These are phyloP conservation scores for Nomada flava DNA, from an alignment of 2,888 invertebrate genomes.

Conservation along the genomic window DNA sequence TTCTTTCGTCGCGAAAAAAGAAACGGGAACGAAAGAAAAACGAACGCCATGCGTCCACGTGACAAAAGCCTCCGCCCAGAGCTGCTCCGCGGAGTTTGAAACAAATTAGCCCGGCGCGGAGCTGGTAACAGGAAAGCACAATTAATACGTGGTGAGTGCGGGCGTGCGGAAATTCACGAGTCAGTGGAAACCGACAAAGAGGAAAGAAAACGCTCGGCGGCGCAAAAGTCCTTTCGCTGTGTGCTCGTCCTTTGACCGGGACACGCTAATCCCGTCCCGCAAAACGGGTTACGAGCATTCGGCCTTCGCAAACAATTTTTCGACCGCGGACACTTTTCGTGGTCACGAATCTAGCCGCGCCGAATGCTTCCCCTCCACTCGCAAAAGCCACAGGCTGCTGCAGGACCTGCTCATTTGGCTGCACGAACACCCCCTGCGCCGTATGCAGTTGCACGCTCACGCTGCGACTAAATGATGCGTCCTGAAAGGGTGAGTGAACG, in stretches of 20 bases:
- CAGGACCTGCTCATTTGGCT: slow-evolving; percentile 54
- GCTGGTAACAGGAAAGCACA: slow-evolving; percentile 12
- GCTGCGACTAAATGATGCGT: slow-evolving; percentile 45
- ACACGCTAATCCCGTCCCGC: slow-evolving; percentile 8
- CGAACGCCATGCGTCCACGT: neutral
- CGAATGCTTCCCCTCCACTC: slow-evolving; percentile 25
- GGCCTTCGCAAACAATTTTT: slow-evolving; percentile 56
- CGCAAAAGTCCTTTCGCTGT: slow-evolving; percentile 30
- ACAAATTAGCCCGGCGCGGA: slow-evolving; percentile 27
- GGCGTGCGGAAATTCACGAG: slow-evolving; percentile 25
- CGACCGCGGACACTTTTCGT: slow-evolving; percentile 49
- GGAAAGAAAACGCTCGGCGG: slow-evolving; percentile 22
- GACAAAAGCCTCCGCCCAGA: neutral
- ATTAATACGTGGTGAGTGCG: slow-evolving; percentile 26
- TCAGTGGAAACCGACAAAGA: slow-evolving; percentile 31
- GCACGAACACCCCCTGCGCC: slow-evolving; percentile 42
- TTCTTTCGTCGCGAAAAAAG: neutral
- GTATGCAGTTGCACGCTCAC: slow-evolving; percentile 38
- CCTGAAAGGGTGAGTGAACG: slow-evolving; percentile 17
- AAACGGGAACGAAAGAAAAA: neutral
- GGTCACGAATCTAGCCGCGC: slow-evolving; percentile 31
- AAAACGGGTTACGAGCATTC: slow-evolving; percentile 49
- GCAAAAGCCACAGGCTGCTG: slow-evolving; percentile 47
- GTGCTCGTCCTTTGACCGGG: slow-evolving; percentile 53
- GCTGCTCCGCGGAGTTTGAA: slow-evolving; percentile 14